These are phyloP conservation scores for Gonocerus acuteangulatus DNA, from an alignment of 2,888 invertebrate genomes.

Conservation along the genomic window DNA sequence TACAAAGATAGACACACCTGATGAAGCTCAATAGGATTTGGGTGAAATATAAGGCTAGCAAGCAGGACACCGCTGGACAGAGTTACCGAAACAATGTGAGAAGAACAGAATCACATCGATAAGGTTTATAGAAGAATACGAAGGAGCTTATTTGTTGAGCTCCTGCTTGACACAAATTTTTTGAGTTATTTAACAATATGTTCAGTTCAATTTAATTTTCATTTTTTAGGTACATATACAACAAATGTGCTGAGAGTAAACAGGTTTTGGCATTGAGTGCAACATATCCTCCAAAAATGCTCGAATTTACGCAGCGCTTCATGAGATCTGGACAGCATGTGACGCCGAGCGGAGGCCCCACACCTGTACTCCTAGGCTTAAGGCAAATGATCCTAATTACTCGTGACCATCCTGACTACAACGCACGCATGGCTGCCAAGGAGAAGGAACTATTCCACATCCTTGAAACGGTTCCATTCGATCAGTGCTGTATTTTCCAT, in stretches of 20 bases:
- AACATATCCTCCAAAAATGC: slow-evolving; percentile 73
- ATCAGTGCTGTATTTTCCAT: slow-evolving; percentile 86
- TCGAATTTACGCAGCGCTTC: slow-evolving; percentile 61
- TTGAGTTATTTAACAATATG: too few relatives aligned
- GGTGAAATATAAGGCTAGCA: too few relatives aligned
- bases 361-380: slow-evolving; percentile 67
- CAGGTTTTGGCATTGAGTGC: slow-evolving; percentile 91
- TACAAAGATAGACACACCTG: too few relatives aligned
- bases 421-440: slow-evolving; percentile 60
- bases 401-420: slow-evolving; percentile 50
- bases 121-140: too few relatives aligned
- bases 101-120: too few relatives aligned
- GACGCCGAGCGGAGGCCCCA: slow-evolving; percentile 55
- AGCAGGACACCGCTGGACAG: too few relatives aligned
- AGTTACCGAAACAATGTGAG: too few relatives aligned
- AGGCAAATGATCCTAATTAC: slow-evolving; percentile 65
- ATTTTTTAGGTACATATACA: slow-evolving; percentile 59
- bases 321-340: slow-evolving; percentile 72
- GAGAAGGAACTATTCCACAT: slow-evolving; percentile 58
- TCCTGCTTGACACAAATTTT: too few relatives aligned
- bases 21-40: too few relatives aligned
- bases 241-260: slow-evolving; percentile 62
- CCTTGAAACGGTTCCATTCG: slow-evolving; percentile 64
- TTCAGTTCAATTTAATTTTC: too few relatives aligned
- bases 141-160: too few relatives aligned